These are phyloP conservation scores for Corythornis cristatus DNA, from an alignment of 2,113 vertebrate species.

Conservation along the genomic window DNA sequence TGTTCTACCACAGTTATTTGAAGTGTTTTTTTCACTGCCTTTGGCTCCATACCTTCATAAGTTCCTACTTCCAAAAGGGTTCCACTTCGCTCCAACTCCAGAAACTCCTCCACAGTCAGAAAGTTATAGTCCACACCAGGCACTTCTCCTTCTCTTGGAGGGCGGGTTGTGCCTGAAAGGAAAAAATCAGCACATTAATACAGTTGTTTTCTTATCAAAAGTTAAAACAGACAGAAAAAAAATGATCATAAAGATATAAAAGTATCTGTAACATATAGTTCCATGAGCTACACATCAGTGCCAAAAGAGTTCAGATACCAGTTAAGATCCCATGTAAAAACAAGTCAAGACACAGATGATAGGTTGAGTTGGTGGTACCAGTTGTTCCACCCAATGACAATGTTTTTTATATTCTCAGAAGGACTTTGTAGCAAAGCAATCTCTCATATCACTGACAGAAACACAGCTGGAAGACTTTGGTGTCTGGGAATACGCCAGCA, in stretches of 20 bases:
- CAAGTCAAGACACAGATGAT: neutral
- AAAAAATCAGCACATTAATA: neutral
- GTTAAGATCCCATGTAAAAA: neutral
- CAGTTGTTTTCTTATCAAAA: neutral
- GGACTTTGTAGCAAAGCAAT: neutral
- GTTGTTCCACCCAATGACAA: neutral
- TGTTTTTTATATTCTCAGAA: neutral
- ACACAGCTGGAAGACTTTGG: neutral
- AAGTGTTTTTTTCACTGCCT: neutral
- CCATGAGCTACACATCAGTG: neutral
- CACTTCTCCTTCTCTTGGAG: conserved; percentile 94
- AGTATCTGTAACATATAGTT: neutral
- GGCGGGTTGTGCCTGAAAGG: conserved; percentile 91
- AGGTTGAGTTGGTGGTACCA: neutral
- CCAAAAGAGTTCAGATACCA: neutral
- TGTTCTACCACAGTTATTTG: accelerated
- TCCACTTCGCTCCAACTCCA: conserved; percentile 91
- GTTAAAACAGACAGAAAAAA: neutral
- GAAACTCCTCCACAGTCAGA: conserved; percentile 92
- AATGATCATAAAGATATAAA: neutral
- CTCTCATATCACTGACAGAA: neutral
- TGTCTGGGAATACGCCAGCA: neutral
- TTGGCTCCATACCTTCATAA: conserved; percentile 87
- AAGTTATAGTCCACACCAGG: conserved; percentile 97
- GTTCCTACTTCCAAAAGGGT: conserved; percentile 97